Conservation (phyloP, 2,113 vertebrate species). For the Motacilla alba region DNA sequence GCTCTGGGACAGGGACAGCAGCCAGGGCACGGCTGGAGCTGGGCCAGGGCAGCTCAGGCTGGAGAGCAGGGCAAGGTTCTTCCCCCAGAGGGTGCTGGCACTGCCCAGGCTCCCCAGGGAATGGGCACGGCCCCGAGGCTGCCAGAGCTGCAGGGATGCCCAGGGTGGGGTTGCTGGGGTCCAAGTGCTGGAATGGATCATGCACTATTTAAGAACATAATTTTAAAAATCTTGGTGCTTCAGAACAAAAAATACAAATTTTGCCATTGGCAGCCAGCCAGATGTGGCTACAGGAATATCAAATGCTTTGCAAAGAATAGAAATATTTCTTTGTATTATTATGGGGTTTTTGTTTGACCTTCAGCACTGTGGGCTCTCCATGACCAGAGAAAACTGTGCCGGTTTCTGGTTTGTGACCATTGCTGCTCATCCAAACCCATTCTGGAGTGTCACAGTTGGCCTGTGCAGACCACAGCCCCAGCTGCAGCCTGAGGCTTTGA, state of each 20-base stretch:
- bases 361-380: neutral
- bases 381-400: neutral
- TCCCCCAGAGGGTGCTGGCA: neutral
- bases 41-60: neutral
- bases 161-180: rapidly evolving
- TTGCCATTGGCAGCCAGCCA: neutral
- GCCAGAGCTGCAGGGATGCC: neutral
- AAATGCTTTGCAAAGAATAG: neutral
- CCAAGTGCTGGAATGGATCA: neutral
- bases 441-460: neutral
- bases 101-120: neutral
- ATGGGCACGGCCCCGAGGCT: neutral
- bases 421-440: neutral
- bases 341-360: neutral
- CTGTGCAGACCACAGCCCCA: neutral
- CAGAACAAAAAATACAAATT: neutral
- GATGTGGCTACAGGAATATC: neutral
- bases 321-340: neutral
- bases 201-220: neutral
- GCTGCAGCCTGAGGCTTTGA: neutral
- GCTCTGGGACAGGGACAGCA: neutral
- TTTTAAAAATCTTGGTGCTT: neutral
- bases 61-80: neutral
- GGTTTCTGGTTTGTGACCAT: constrained; percentile 9
- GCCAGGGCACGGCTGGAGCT: neutral